Base-by-base conservation (phyloP, 2,113 vertebrate genomes). In the Psittacus erithacus region DNA sequence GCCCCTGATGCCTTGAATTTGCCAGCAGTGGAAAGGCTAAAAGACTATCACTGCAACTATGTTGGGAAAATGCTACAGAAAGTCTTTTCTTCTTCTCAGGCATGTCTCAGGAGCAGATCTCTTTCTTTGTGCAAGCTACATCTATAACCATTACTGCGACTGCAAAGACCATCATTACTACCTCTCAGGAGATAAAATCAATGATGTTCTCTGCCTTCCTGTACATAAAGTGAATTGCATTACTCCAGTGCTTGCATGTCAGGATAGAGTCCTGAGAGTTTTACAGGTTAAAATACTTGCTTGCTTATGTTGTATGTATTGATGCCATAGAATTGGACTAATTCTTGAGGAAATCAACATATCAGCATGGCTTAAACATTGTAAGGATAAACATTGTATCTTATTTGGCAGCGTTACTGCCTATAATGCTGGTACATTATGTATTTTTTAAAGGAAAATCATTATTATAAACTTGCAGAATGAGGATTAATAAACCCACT, bases 141-240 rank as follows among this genome's bases (percentile, higher is more conserved):
- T 99, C 98, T 99, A 99, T 97, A 99, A 99, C 97, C 99, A 99
- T 97, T 99, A 99, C 92, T 99, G 98, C 81, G 99, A 99, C 97
- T 99, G 99, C 98, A 99, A 99, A 97, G 99, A 99, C 95, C 98
- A 99, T 75, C 98, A 99, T 97, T 99, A 99, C 86, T 99, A 98
- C 96, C 97, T 99, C 2, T 99, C 99, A 9, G 99, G 99, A 94
- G 99, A 99, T 97, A 99, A 99, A 98, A 99, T 99, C 97, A 99
- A 98, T n/a, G 99, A 99, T 39, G 98, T 99, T n/a, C 97, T 98
- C 74, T 99, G 99, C 96, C 98, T 99, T 91, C 98, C 99, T 5
- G 98, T 97, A 7, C 99, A 99, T 86, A 98, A 97, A 82, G 71
- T 98, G 64, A 95, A 97, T 35, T 95, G 90, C 16, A 96, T 98